Evolutionary conservation across 2,888 invertebrate species (phyloP).

Genomic region (Agrochola litura): DNA sequence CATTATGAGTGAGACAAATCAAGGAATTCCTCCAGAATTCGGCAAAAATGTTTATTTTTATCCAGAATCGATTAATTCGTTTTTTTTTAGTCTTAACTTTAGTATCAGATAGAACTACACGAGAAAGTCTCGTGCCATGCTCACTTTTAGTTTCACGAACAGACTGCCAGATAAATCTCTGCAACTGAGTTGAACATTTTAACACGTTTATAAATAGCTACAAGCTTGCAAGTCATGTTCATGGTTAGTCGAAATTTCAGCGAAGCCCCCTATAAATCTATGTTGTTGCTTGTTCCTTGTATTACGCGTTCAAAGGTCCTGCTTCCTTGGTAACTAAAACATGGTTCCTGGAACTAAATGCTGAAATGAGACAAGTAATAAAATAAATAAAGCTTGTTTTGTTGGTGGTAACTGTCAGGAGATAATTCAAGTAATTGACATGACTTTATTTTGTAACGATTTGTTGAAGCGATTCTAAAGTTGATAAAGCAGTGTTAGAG

Average conservation of each 20-base stretch:
- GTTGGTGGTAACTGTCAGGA: not conserved
- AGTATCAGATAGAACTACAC: not conserved
- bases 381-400: not conserved
- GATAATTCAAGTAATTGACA: not conserved
- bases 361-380: slow-evolving; percentile 11
- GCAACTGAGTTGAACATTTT: slow-evolving; percentile 30
- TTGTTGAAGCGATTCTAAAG: not conserved
- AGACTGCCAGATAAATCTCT: slow-evolving; percentile 26
- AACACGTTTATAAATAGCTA: slow-evolving; percentile 43
- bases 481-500: not conserved
- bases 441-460: not conserved
- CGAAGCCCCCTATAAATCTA: slow-evolving; percentile 50
- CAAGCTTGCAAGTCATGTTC: slow-evolving; percentile 17
- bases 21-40: not conserved
- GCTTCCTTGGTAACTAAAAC: slow-evolving; percentile 44
- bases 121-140: slow-evolving; percentile 1
- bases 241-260: slow-evolving; percentile 45
- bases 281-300: slow-evolving; percentile 50
- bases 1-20: not conserved
- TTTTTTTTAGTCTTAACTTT: not conserved
- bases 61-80: not conserved
- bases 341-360: slow-evolving; percentile 35
- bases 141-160: not conserved
- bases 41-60: not conserved
- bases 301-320: slow-evolving; percentile 51